Evolutionary conservation across 2,797 vertebrate species (phyloP).

Genomic region (Lophotriccus pileatus): DNA sequence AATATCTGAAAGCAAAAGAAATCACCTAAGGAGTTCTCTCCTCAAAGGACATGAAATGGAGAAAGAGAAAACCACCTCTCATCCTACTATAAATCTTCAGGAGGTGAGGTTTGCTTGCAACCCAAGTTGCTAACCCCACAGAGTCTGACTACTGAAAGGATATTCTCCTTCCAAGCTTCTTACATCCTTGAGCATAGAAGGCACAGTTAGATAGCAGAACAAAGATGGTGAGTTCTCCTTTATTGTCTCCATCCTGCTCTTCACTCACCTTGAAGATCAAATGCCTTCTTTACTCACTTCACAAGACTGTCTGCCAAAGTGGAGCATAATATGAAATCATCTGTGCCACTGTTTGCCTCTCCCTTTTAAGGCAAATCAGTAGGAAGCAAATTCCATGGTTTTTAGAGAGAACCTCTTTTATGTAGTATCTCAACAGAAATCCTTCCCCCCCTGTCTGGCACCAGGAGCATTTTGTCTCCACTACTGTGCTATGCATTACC

Average conservation of each 20-base stretch:
- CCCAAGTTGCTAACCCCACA: background rate
- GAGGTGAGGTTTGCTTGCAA: background rate
- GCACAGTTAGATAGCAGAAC: conserved; percentile 52
- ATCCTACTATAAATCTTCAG: background rate
- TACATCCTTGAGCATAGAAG: background rate
- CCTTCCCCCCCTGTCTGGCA: background rate
- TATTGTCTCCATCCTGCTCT: background rate
- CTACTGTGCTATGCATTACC: background rate
- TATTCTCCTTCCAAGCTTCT: conserved; percentile 34
- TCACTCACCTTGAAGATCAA: background rate
- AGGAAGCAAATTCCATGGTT: background rate
- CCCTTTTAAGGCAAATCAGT: background rate
- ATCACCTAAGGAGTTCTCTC: background rate
- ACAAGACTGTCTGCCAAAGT: background rate
- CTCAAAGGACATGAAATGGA: background rate
- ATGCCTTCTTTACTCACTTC: background rate
- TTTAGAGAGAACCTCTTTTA: background rate
- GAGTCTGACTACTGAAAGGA: conserved; percentile 52
- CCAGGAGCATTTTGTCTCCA: background rate
- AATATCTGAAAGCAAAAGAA: background rate
- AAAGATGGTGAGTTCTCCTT: conserved; percentile 31
- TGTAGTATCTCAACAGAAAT: background rate
- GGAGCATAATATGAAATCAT: background rate
- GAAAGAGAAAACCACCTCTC: background rate
- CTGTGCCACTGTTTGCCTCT: background rate